Percentiles rank a stretch among this genome's conserved stretches.
Conservation (phyloP, 2,797 vertebrate species). For the Erithacus rubecula region DNA sequence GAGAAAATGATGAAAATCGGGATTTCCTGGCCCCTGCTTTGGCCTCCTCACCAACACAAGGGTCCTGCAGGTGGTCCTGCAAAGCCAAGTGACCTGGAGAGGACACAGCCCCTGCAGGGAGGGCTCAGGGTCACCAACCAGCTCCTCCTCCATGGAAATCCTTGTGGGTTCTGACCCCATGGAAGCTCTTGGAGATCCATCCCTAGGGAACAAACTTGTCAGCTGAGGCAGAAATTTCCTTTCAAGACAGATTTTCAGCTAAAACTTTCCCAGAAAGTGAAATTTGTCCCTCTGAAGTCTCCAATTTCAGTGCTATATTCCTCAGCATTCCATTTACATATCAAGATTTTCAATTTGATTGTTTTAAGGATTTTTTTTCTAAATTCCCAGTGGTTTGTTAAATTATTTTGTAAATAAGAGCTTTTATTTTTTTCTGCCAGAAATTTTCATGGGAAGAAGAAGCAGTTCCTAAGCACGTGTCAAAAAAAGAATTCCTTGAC, state of each 20-base stretch:
- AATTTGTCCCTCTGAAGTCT: background rate
- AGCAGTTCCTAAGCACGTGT: background rate
- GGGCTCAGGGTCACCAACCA: background rate
- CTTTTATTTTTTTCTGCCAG: background rate
- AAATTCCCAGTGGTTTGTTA: background rate
- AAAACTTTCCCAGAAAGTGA: background rate
- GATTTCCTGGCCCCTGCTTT: background rate
- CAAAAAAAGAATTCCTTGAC: background rate
- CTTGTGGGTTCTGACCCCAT: background rate
- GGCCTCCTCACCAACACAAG: accelerated
- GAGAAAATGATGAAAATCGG: background rate
- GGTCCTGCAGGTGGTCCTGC: background rate
- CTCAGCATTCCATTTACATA: background rate
- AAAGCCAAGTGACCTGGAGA: background rate
- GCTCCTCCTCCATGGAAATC: background rate
- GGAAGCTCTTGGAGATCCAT: background rate
- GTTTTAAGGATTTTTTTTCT: background rate
- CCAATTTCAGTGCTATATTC: background rate
- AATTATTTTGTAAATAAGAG: background rate
- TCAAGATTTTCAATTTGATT: background rate
- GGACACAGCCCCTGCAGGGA: background rate
- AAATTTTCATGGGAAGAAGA: background rate
- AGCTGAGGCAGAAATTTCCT: background rate
- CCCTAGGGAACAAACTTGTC: background rate
- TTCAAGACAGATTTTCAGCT: background rate